Conservation (phyloP, 2,797 vertebrate species). For the Okamejei kenojei region DNA sequence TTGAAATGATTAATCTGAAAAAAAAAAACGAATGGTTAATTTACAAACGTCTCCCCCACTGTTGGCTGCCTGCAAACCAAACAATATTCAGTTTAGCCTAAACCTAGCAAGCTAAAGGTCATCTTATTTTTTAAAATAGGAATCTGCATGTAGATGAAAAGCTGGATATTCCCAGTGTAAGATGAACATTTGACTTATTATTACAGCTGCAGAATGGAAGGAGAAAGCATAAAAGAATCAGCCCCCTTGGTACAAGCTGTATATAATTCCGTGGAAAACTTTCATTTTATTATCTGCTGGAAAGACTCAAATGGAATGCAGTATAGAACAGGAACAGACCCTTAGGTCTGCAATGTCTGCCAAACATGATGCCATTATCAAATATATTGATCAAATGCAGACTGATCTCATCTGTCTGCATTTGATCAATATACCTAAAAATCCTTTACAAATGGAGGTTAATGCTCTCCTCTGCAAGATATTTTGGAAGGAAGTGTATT, state of each 20-base stretch:
- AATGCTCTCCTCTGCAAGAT: background rate
- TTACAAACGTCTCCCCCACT: background rate
- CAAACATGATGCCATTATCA: too few relatives aligned
- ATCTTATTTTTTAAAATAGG: background rate
- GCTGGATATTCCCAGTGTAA: background rate
- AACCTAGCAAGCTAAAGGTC: slow-evolving; percentile 12
- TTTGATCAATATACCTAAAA: too few relatives aligned
- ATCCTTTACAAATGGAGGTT: too few relatives aligned
- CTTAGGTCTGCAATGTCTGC: too few relatives aligned
- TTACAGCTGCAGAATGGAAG: slow-evolving; percentile 22
- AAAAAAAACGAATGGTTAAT: background rate
- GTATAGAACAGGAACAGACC: too few relatives aligned
- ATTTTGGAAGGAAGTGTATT: too few relatives aligned
- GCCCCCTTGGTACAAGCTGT: background rate
- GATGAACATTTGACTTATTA: slow-evolving; percentile 14
- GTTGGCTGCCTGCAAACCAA: too few relatives aligned
- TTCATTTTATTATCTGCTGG: background rate
- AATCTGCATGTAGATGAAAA: background rate
- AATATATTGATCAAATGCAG: too few relatives aligned
- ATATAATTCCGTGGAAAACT: background rate
- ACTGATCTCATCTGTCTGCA: too few relatives aligned
- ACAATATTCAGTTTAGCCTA: background rate
- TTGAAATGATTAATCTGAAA: background rate
- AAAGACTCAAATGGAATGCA: background rate
- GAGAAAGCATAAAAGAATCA: background rate